Conservation (phyloP, 1,140 invertebrate species). For the Platyura marginata region DNA sequence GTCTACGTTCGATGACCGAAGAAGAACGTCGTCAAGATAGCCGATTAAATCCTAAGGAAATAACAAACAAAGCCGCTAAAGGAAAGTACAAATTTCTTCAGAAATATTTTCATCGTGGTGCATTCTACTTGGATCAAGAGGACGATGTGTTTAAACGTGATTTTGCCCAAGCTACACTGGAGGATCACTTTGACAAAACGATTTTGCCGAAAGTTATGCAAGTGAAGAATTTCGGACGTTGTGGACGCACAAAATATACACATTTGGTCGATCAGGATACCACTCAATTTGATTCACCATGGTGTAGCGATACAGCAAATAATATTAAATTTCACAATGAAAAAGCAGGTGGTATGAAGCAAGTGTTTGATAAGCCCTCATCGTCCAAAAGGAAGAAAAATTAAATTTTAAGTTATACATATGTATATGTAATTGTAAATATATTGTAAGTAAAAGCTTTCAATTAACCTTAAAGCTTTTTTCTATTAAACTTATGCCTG, state of each 20-base stretch:
- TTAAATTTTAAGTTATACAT: too few species aligned
- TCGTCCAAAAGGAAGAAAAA: slow-evolving; percentile 41
- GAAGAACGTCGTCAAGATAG: slow-evolving; percentile 83
- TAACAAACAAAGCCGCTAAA: slow-evolving; percentile 91
- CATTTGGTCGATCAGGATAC: slow-evolving; percentile 99
- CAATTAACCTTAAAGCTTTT: too few species aligned
- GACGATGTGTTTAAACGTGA: slow-evolving; percentile 87
- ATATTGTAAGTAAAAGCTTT: too few species aligned
- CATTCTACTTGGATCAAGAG: slow-evolving; percentile 93
- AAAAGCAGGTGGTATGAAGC: slow-evolving; percentile 89
- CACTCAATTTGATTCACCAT: slow-evolving; percentile 92
- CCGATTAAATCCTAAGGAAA: slow-evolving; percentile 77
- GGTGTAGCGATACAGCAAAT: slow-evolving; percentile 68
- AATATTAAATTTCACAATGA: slow-evolving; percentile 81
- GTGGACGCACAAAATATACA: slow-evolving; percentile 96
- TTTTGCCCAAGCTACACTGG: slow-evolving; percentile 90
- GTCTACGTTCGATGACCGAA: slow-evolving; percentile 86
- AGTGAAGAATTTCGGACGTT: slow-evolving; percentile 98
- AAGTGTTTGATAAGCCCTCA: slow-evolving; percentile 77
- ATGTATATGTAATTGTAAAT: too few species aligned
- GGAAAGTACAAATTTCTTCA: slow-evolving; percentile 99
- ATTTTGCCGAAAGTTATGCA: slow-evolving; percentile 99
- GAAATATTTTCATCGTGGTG: slow-evolving; percentile 98
- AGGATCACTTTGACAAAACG: slow-evolving; percentile 99
- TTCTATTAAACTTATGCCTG: too few species aligned